Base-by-base conservation (phyloP, 2,888 invertebrate genomes). In the Ichneumon xanthorius region DNA sequence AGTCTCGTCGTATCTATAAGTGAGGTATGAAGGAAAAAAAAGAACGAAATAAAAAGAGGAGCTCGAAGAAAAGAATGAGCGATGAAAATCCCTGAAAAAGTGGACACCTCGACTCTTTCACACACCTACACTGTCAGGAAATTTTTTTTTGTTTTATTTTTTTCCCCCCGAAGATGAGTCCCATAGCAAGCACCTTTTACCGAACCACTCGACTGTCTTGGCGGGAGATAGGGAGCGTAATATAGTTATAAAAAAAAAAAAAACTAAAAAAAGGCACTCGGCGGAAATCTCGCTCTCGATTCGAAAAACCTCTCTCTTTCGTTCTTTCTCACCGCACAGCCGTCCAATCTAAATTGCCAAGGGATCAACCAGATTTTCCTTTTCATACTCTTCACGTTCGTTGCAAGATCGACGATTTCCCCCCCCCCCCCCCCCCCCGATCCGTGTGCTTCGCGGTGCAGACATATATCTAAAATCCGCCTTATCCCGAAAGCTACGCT, bases 311-410 rank as follows among this genome's bases (percentile, higher is more conserved):
- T 70, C 58, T 75, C 5, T 61, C 40, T 40, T 78, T 78, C 37
- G 26, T 48, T 70, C 48, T 70, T 40, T 67, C 63, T 11, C 22
- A 30, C 30, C 61, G 70, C 68, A 45, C 67, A 67, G 45, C 48
- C 16, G 7, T 68, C 61, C 85, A 76, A 79, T 85, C 73, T 82
- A 80, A 82, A 85, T 85, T 82, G 85, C 82, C 76, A 30, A 63
- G 76, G 82, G 84, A 84, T 84, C 80, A 77, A 80, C 53, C 65
- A 82, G 75, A 80, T 82, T 82, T 72, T 82, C 76, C 70, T 76
- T 81, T 80, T 71, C 72, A 79, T 80, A 78, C 76, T 68, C 72
- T 67, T 33, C 76, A 70, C 67, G 71, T 71, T 80, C 73, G 73
- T 63, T 70, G 82, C 70, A 72, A 48, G 85, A 82, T 85, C 79